A percentile compares a stretch with the other conserved stretches of the same genome.
Conservation (phyloP, 1,140 invertebrate genomes). For the Calycopis cecrops region DNA sequence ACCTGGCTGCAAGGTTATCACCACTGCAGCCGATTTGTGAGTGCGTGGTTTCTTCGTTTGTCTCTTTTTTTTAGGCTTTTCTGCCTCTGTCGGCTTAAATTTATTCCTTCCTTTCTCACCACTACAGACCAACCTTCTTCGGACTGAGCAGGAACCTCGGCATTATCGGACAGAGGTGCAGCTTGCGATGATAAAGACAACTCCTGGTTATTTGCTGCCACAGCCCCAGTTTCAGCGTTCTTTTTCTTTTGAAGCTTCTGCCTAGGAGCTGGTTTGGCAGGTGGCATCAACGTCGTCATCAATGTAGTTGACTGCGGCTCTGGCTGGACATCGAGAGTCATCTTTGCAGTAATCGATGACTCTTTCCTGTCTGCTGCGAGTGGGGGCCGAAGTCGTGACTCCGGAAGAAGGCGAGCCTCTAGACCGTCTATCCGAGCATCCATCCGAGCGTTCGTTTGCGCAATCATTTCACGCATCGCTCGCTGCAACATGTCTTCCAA, state of each 20-base stretch:
- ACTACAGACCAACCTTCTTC: not conserved
- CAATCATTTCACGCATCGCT: not conserved
- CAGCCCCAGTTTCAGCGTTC: not conserved
- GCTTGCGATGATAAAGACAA: too few species aligned
- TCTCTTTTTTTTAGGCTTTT: not conserved
- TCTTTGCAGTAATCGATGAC: not conserved
- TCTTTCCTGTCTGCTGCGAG: slow-evolving; percentile 10
- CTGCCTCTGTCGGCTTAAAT: not conserved
- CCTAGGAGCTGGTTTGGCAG: not conserved
- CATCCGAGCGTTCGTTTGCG: not conserved
- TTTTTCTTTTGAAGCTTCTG: not conserved
- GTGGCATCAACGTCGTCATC: not conserved
- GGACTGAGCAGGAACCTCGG: not conserved
- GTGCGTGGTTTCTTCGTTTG: slow-evolving; percentile 8
- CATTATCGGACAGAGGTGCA: too few species aligned
- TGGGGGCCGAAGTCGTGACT: slow-evolving; percentile 1
- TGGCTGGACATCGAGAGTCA: too few species aligned
- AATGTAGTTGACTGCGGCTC: not conserved
- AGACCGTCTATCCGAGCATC: not conserved
- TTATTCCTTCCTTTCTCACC: not conserved
- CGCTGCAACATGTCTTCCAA: slow-evolving; percentile 1
- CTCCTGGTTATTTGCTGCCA: not conserved
- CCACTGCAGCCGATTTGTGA: slow-evolving; percentile 18
- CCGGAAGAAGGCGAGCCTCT: slow-evolving; percentile 6
- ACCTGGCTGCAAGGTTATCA: slow-evolving; percentile 16